phyloP scores from a whole-genome alignment of 2,888 invertebrate species.

The Apoderus coryli region DNA sequence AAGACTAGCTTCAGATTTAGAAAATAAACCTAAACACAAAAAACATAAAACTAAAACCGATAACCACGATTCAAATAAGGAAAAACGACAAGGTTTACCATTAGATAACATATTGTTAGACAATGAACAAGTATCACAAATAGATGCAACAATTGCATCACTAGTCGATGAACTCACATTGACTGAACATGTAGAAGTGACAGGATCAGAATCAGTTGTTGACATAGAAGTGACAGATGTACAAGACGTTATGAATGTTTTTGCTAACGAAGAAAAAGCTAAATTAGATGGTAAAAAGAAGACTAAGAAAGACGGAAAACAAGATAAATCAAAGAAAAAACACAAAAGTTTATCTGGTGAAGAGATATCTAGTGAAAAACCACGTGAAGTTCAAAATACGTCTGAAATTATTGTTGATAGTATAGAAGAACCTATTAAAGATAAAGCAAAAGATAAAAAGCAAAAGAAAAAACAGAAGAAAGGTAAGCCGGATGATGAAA shows the following conservation, averaged over 20 bases:
- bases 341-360: slow-evolving; percentile 8
- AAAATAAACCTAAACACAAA: no score
- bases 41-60: slow-evolving; percentile 21
- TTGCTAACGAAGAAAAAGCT: slow-evolving; percentile 17
- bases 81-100: slow-evolving; percentile 23
- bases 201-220: slow-evolving; percentile 28
- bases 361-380: slow-evolving; percentile 1
- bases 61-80: slow-evolving; percentile 26
- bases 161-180: no score
- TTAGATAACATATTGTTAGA: no score
- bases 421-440: not conserved
- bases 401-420: slow-evolving; percentile 1
- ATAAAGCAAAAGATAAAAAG: not conserved
- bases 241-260: slow-evolving; percentile 29
- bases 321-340: slow-evolving; percentile 10
- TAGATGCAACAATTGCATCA: no score
- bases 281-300: slow-evolving; percentile 5
- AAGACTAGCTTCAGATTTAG: no score
- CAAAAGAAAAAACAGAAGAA: slow-evolving; percentile 5
- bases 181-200: no score
- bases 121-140: no score
- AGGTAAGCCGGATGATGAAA: slow-evolving; percentile 1
- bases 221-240: slow-evolving; percentile 30
- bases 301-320: slow-evolving; percentile 12
- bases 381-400: not conserved